These are phyloP conservation scores for Chrysolina oricalcia DNA, from an alignment of 2,888 invertebrate genomes.

Conservation along the genomic window DNA sequence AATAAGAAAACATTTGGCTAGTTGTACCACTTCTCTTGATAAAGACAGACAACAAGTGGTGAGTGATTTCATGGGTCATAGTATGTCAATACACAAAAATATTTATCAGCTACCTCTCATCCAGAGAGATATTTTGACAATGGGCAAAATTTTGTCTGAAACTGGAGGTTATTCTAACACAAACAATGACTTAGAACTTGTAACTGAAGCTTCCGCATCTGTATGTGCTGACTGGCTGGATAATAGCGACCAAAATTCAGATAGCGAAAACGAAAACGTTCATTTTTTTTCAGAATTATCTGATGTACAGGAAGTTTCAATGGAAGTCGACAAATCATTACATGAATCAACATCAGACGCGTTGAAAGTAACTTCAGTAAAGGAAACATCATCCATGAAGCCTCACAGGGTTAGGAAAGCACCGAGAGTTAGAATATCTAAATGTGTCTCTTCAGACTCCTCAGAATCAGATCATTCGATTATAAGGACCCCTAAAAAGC, in stretches of 20 bases:
- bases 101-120: constrained; percentile 1
- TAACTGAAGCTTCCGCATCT: constrained; percentile 1
- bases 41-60: not conserved
- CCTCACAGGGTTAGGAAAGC: not conserved
- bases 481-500: not conserved
- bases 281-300: not conserved
- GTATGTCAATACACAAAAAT: constrained; percentile 9
- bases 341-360: not conserved
- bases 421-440: constrained; percentile 1
- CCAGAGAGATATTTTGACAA: constrained; percentile 10
- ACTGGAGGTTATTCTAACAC: not conserved
- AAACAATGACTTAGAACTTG: constrained; percentile 1
- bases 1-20: constrained; percentile 7
- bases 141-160: constrained; percentile 4
- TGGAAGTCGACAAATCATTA: not conserved
- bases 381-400: not conserved
- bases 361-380: not conserved
- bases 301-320: constrained; percentile 7
- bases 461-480: not conserved
- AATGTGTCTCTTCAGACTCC: not conserved
- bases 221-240: not conserved
- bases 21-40: constrained; percentile 10
- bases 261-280: not conserved
- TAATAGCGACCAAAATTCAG: not conserved
- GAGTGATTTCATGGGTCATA: constrained; percentile 10